phyloP scores from a whole-genome alignment of 64 coral and sea anemone genomes.

The Actinia tenebrosa region DNA sequence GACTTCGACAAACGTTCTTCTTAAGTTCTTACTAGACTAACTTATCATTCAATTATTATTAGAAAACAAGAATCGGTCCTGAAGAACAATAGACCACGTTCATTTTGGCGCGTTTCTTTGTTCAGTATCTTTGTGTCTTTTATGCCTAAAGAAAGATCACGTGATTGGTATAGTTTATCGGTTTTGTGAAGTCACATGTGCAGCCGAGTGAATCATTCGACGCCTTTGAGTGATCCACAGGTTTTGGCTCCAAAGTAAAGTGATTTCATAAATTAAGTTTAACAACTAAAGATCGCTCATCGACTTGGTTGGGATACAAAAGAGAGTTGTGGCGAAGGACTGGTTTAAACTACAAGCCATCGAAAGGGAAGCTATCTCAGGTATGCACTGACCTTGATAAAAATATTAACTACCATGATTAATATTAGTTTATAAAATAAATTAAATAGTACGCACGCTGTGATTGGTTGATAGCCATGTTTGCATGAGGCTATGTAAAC shows the following conservation, averaged over 20 bases:
- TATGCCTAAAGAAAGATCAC: not conserved
- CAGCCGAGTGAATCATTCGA: slow-evolving; percentile 15
- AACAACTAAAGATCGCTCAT: not conserved
- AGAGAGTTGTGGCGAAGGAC: not conserved
- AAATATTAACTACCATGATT: not conserved
- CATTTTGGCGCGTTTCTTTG: slow-evolving; percentile 1
- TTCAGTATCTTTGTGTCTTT: not conserved
- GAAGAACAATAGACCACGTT: slow-evolving; percentile 18
- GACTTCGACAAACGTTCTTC: no score
- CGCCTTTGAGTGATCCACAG: not conserved
- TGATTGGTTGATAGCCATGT: no score
- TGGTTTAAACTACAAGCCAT: not conserved
- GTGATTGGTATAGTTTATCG: not conserved
- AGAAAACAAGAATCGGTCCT: not conserved
- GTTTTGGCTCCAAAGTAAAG: slow-evolving; percentile 20
- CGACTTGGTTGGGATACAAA: not conserved
- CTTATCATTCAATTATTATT: not conserved
- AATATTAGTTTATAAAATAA: not conserved
- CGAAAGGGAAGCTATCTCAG: not conserved
- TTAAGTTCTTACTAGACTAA: not conserved
- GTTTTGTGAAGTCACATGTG: slow-evolving; percentile 22
- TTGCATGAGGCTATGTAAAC: no score
- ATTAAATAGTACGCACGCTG: no score
- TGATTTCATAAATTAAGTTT: not conserved
- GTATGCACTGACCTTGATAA: not conserved